Evolutionary conservation across 1,140 invertebrate species (phyloP), one percentile per base, ranked within the genome.

Genomic region (Ceratosolen fusciceps): DNA sequence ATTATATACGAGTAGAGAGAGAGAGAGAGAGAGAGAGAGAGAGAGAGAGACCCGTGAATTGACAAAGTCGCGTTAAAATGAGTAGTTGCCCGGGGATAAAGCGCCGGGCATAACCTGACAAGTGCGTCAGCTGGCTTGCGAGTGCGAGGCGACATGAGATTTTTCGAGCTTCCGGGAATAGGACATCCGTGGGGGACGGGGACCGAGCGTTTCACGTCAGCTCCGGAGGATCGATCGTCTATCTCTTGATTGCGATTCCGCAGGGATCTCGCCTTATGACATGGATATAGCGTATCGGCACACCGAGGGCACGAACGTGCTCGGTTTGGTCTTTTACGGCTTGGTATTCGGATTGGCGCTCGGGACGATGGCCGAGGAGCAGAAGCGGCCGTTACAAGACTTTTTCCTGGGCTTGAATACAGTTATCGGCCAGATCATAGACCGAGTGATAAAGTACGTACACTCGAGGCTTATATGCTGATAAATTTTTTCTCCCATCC

Each of bases 241-340:
- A 34, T 39, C 29, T 79, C 3, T 0, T 16, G 19, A 68, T 76
- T 39, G 65, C 67, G 14, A 67, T 74, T 70, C 72, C 29, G 19
- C 72, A 82, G 75, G 49, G 84, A 82, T 80, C 76, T 56, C 90
- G 31, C 84, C 90, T 77, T 70, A 87, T 12, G 86, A 90, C 39
- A 92, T 91, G 88, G 74, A 85, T 49, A 91, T 92, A 79, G 85
- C 81, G 0, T 81, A 85, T 12, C 85, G 88, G 71, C 86, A 88
- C 79, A 84, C 82, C 8, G 75, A 84, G 43, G 91, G 90, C 34
- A 92, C 92, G 16, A 93, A 93, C 82, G 92, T 93, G 19, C 83
- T 93, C 78, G 93, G 93, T 14, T 83, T 93, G 14, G 92, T 93
- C 8, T 90, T 91, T 37, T 92, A 92, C 79, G 91, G 92, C 54